Evolutionary conservation across 2,888 invertebrate species (phyloP).

Genomic region (Arge pagana): DNA sequence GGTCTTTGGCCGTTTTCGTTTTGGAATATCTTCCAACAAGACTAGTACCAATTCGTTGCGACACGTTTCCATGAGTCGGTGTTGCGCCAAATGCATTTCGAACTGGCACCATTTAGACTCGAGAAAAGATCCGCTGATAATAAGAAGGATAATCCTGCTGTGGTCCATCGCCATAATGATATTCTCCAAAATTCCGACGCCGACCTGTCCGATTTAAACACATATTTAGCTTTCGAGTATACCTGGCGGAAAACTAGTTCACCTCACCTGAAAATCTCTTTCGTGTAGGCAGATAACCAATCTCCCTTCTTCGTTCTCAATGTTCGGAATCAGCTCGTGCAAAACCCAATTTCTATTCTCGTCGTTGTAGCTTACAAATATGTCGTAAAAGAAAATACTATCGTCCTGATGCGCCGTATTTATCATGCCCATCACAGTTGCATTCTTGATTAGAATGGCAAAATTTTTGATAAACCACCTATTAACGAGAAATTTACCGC

Average conservation of each 20-base stretch:
- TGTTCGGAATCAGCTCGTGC: constrained; percentile 66
- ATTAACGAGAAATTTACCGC: background rate
- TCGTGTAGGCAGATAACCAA: constrained; percentile 72
- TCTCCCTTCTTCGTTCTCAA: constrained; percentile 63
- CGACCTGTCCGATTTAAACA: constrained; percentile 60
- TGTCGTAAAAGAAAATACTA: constrained; percentile 62
- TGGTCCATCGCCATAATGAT: constrained; percentile 72
- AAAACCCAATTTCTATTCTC: constrained; percentile 69
- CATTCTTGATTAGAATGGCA: constrained; percentile 64
- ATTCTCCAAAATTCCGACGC: constrained; percentile 71
- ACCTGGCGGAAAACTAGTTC: background rate
- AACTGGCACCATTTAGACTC: constrained; percentile 76
- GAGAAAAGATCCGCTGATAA: constrained; percentile 68
- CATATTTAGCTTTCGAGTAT: background rate
- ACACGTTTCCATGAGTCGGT: constrained; percentile 67
- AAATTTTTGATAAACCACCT: constrained; percentile 63
- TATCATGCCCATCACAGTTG: constrained; percentile 62
- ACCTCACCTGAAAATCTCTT: constrained; percentile 68
- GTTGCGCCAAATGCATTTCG: constrained; percentile 73
- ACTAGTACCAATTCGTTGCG: constrained; percentile 68
- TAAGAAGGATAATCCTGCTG: constrained; percentile 67
- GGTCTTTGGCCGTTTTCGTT: constrained; percentile 65
- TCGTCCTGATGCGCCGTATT: constrained; percentile 54
- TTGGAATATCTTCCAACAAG: constrained; percentile 69
- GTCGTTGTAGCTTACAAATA: constrained; percentile 73